Evolutionary conservation across 2,888 invertebrate genomes (phyloP), one percentile per base, ranked within the genome.

Genomic region (Polyommatus icarus): DNA sequence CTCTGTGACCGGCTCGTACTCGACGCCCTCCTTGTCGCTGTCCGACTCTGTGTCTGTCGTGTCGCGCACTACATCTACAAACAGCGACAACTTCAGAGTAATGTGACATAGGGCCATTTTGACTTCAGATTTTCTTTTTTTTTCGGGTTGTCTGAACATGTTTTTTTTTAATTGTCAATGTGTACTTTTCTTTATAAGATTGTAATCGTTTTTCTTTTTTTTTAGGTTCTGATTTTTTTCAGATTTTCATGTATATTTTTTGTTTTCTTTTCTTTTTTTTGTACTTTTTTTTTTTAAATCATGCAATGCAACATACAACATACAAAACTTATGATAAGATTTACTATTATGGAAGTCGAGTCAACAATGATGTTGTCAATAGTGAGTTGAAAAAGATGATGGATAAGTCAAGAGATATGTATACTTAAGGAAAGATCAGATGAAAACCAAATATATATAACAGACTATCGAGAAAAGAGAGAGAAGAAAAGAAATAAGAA

Each of bases 11-110:
- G 96, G 95, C 84, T 95, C 95, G 86, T 90, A 95, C 86, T 94
- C 94, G 72, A 90, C 80, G 36, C 84, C 86, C 76, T 87, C 85
- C 29, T 85, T 84, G 75, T 85, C 88, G 82, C 84, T 86, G 79
- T 81, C 82, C 79, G 85, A 85, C 79, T 92, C 93, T 79, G 94
- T 91, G 88, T 95, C 95, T 85, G 91, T 94, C 81, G 95, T 94
- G 88, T 95, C 95, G 81, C 92, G 90, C 84, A 91, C 94, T 87
- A 88, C 84, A 93, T 94, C 94, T 94, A 93, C 88, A 92, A 92
- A 90, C 84, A 87, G 88, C 83, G 81, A 78, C 80, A 83, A 79
- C 76, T 83, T 81, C 80, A 81, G 71, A 79, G 79, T 78, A 79
- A 78, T 79, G 78, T 78, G 75, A 79, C 79, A 78, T 81, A 71